Conservation (phyloP, 1,140 invertebrate genomes). For the Oreohelix idahoensis region DNA sequence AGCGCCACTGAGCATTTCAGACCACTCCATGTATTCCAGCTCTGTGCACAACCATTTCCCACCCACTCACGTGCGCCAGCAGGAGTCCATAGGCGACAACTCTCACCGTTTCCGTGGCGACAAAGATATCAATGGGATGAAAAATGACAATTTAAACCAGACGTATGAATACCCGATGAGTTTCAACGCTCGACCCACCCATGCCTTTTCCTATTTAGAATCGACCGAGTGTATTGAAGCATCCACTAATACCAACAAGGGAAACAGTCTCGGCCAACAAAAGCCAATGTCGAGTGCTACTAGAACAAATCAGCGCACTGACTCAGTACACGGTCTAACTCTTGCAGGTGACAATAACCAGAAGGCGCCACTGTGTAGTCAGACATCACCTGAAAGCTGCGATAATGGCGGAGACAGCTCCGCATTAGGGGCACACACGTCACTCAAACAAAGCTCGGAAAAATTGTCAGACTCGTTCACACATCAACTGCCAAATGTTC, state of each 20-base stretch:
- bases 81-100: not conserved
- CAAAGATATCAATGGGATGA: constrained; percentile 1
- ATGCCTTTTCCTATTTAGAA: not conserved
- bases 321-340: not conserved
- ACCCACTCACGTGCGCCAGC: constrained; percentile 26
- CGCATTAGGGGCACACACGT: not conserved
- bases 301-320: not conserved
- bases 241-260: not conserved
- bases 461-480: not conserved
- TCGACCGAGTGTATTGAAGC: not conserved
- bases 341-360: not conserved
- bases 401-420: not conserved
- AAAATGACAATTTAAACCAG: constrained; percentile 24
- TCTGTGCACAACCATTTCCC: not conserved
- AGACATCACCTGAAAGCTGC: not conserved
- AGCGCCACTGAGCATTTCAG: not conserved
- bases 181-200: constrained; percentile 4
- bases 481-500: not conserved
- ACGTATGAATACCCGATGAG: constrained; percentile 20
- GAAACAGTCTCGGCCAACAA: not conserved
- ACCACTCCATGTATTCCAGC: not conserved
- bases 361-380: not conserved
- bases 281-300: not conserved
- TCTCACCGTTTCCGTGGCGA: constrained; percentile 16
- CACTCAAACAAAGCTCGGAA: not conserved